A percentile compares a stretch with the other conserved stretches of the same genome.
These are phyloP conservation scores for Leptatherina wallacei DNA, from an alignment of 2,797 vertebrate species.

Conservation along the genomic window DNA sequence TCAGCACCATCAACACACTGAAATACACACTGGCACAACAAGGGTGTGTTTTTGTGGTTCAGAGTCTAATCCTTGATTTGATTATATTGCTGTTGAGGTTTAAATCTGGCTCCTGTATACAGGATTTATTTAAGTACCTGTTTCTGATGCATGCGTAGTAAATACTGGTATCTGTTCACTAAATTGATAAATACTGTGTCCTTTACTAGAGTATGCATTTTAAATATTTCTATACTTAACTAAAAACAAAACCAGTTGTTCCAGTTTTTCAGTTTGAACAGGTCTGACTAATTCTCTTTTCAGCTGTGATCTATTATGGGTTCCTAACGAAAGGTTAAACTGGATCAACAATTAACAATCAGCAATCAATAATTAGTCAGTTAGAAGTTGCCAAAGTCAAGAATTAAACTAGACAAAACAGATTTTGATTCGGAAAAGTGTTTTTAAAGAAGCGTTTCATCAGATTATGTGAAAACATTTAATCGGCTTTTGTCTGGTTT, in stretches of 20 bases:
- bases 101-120: slow-evolving; percentile 19
- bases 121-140: slow-evolving; percentile 5
- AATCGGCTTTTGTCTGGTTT: neutral
- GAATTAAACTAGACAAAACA: neutral
- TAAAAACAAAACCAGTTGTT: neutral
- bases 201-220: neutral
- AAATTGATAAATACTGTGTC: neutral
- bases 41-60: slow-evolving; percentile 7
- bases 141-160: slow-evolving; percentile 8
- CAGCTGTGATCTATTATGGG: neutral
- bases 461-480: neutral
- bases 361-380: neutral
- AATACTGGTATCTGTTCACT: slow-evolving; percentile 1
- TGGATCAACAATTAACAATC: neutral
- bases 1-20: slow-evolving; percentile 46
- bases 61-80: slow-evolving; percentile 15
- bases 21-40: slow-evolving; percentile 15
- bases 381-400: neutral
- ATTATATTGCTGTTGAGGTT: slow-evolving; percentile 18
- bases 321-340: neutral
- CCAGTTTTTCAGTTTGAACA: neutral
- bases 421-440: neutral
- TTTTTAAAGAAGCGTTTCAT: neutral
- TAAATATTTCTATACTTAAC: neutral
- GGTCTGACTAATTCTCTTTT: neutral